Percentiles rank a stretch among this genome's conserved stretches.
Evolutionary conservation across 2,797 vertebrate species (phyloP).

Genomic region (Brachymystax lenok): DNA sequence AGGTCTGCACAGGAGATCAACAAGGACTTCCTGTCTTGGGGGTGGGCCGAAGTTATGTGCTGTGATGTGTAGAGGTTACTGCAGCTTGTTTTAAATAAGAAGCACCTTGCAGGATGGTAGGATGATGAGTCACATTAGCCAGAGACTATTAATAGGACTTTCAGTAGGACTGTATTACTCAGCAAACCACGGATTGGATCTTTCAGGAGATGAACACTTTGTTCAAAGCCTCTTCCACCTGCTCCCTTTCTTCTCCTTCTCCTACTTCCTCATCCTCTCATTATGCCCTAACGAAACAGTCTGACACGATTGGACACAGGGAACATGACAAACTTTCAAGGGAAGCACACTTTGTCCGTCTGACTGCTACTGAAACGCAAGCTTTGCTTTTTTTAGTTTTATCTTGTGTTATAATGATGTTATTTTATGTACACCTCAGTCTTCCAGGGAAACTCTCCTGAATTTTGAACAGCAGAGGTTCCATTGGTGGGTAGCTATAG

Average conservation of each 20-base stretch:
- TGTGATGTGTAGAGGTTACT: conserved; percentile 23
- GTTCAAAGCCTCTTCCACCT: conserved; percentile 25
- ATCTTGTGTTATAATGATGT: not conserved
- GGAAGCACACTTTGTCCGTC: not conserved
- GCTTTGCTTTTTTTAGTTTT: not conserved
- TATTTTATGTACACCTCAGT: not conserved
- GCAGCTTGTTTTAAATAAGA: conserved; percentile 26
- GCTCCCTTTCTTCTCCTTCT: conserved; percentile 5
- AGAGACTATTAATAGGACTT: conserved; percentile 46
- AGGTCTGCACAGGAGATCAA: conserved; percentile 28
- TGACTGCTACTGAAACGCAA: not conserved
- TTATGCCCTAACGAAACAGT: not conserved
- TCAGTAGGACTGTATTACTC: conserved; percentile 55
- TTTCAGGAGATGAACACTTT: conserved; percentile 41
- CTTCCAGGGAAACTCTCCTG: not conserved
- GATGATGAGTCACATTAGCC: conserved; percentile 27
- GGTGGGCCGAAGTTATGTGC: not conserved
- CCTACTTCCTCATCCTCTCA: not conserved
- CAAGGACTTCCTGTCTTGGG: conserved; percentile 49
- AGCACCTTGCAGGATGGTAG: conserved; percentile 32
- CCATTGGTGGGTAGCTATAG: not conserved
- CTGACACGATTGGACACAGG: not conserved
- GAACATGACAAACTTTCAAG: not conserved
- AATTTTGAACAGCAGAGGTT: not conserved
- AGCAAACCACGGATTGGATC: conserved; percentile 58